A percentile compares a stretch with the other conserved stretches of the same genome.
These are phyloP conservation scores for Bembecia ichneumoniformis DNA, from an alignment of 2,888 invertebrate genomes.

Conservation along the genomic window DNA sequence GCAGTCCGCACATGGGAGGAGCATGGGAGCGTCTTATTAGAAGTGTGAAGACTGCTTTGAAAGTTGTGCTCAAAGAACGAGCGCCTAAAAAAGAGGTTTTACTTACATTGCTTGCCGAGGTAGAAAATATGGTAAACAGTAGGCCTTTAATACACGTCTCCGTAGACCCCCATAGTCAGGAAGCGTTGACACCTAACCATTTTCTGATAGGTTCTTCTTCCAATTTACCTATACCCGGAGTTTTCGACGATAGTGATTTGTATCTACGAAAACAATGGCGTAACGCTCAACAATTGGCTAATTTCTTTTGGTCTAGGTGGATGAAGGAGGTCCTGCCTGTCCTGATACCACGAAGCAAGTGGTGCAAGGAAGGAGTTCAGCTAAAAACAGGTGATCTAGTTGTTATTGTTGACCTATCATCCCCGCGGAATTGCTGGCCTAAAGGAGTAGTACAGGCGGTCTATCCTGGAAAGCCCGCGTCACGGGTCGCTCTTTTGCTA, in stretches of 20 bases:
- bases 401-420: slow-evolving; percentile 4
- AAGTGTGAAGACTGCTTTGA: slow-evolving; percentile 10
- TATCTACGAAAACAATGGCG: too few species aligned
- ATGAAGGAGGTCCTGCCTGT: slow-evolving; percentile 7
- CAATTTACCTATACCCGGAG: slow-evolving; percentile 4
- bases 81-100: slow-evolving; percentile 9
- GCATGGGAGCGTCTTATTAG: too few species aligned
- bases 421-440: slow-evolving; percentile 5
- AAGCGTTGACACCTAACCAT: too few species aligned
- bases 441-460: neutral
- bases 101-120: neutral
- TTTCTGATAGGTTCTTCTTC: slow-evolving; percentile 7
- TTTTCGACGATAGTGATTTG: too few species aligned
- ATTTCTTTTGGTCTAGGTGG: slow-evolving; percentile 10
- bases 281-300: slow-evolving; percentile 6
- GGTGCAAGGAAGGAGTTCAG: slow-evolving; percentile 2
- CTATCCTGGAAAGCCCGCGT: neutral
- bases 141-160: slow-evolving; percentile 19
- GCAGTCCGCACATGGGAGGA: slow-evolving; percentile 13
- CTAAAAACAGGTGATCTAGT: slow-evolving; percentile 8
- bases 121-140: slow-evolving; percentile 13
- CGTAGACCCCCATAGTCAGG: too few species aligned
- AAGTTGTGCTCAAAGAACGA: slow-evolving; percentile 11
- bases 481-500: neutral
- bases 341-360: slow-evolving; percentile 5